These are phyloP conservation scores for Corythornis cristatus DNA, from an alignment of 2,113 vertebrate genomes.

Conservation along the genomic window DNA sequence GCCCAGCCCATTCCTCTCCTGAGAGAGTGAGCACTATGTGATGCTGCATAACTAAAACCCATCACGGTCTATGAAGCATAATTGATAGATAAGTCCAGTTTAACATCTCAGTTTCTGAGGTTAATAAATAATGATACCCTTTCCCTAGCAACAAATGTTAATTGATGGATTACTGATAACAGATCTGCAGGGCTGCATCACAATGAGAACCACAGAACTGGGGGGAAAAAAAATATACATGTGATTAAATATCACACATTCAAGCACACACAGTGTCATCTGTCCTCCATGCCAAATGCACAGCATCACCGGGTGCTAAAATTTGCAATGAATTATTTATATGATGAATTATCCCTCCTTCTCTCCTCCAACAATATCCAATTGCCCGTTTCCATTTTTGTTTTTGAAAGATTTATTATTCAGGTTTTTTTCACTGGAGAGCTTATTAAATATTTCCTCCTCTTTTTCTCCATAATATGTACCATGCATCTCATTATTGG, in stretches of 20 bases:
- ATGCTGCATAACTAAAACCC: conserved; percentile 12
- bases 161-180: not conserved
- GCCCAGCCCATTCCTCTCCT: not conserved
- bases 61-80: not conserved
- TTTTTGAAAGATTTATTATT: not conserved
- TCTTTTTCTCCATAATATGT: not conserved
- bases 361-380: conserved; percentile 37
- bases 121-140: not conserved
- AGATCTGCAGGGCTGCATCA: not conserved
- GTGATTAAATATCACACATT: not conserved
- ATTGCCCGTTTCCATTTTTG: conserved; percentile 16
- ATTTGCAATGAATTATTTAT: conserved; percentile 58
- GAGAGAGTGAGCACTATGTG: not conserved
- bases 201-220: not conserved
- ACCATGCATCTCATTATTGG: not conserved
- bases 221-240: rapidly evolving
- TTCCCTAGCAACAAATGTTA: not conserved
- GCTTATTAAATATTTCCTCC: conserved; percentile 26
- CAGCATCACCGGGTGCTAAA: not conserved
- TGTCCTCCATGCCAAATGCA: not conserved
- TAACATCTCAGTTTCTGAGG: not conserved
- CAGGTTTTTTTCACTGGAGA: not conserved
- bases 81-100: not conserved
- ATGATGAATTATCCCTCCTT: conserved; percentile 14
- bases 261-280: not conserved